Evolutionary conservation across 1,140 invertebrate species (phyloP).

Genomic region (Tenebrio molitor): DNA sequence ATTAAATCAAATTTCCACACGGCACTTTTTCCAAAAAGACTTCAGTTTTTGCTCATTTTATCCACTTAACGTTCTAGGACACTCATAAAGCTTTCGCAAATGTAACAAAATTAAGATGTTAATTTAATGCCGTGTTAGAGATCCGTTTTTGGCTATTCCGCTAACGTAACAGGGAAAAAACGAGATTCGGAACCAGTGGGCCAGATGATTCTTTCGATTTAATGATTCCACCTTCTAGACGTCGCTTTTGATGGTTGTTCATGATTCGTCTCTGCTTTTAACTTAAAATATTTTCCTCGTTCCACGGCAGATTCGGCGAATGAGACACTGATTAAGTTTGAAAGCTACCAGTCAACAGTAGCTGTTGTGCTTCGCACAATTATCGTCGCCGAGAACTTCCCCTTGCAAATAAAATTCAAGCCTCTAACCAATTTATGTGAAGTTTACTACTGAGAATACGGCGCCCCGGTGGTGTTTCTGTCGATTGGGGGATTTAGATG

Average conservation of each 20-base stretch:
- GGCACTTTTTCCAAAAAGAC: too few species aligned
- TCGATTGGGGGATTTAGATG: neutral
- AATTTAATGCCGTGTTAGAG: too few species aligned
- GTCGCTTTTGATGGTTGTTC: conserved; percentile 13
- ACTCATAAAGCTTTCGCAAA: too few species aligned
- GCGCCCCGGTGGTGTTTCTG: neutral
- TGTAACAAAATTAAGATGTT: too few species aligned
- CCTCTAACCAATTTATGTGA: neutral
- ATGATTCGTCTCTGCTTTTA: conserved; percentile 6
- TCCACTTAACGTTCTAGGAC: too few species aligned
- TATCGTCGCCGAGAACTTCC: conserved; percentile 15
- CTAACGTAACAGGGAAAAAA: too few species aligned
- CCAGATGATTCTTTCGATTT: neutral
- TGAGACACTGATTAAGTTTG: conserved; percentile 18
- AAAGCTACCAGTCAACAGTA: neutral
- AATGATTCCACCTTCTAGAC: neutral
- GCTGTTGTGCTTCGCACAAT: conserved; percentile 9
- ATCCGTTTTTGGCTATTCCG: too few species aligned
- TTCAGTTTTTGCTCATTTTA: too few species aligned
- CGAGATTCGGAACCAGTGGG: too few species aligned
- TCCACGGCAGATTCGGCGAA: neutral
- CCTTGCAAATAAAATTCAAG: conserved; percentile 20
- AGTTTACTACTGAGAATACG: neutral
- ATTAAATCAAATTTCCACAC: too few species aligned
- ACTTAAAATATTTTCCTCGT: conserved; percentile 21